A percentile compares a stretch with the other conserved stretches of the same genome.
Evolutionary conservation across 2,888 invertebrate species (phyloP).

Genomic region (Cepaea hortensis): DNA sequence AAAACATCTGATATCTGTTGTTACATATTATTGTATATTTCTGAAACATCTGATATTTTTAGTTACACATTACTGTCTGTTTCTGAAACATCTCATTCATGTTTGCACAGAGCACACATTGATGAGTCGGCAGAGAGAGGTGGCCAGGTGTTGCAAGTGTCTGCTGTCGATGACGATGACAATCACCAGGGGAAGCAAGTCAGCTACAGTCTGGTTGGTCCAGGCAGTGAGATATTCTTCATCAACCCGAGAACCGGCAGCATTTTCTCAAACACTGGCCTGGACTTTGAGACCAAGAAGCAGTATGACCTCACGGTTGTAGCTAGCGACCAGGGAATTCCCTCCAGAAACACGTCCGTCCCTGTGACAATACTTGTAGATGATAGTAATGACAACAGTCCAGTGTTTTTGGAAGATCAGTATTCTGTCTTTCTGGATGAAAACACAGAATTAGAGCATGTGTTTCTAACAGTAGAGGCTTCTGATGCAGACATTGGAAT

Average conservation of each 20-base stretch:
- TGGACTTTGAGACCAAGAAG: slow-evolving; percentile 88
- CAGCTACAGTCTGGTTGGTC: slow-evolving; percentile 85
- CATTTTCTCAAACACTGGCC: slow-evolving; percentile 84
- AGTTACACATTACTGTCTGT: not conserved
- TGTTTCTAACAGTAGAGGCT: slow-evolving; percentile 84
- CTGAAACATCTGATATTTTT: not conserved
- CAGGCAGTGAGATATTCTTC: slow-evolving; percentile 75
- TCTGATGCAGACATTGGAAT: slow-evolving; percentile 69
- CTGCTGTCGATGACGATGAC: slow-evolving; percentile 84
- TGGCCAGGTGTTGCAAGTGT: slow-evolving; percentile 85
- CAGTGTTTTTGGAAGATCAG: slow-evolving; percentile 86
- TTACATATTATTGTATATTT: not conserved
- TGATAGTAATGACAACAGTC: slow-evolving; percentile 92
- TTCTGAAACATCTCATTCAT: not conserved
- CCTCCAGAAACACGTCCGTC: slow-evolving; percentile 79
- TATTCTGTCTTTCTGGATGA: slow-evolving; percentile 88
- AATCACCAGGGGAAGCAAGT: slow-evolving; percentile 87
- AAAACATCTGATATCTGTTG: not conserved
- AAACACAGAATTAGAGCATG: slow-evolving; percentile 81
- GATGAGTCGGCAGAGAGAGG: slow-evolving; percentile 89
- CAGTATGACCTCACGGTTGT: slow-evolving; percentile 83
- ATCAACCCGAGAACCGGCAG: slow-evolving; percentile 83
- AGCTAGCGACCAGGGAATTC: slow-evolving; percentile 79
- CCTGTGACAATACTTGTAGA: slow-evolving; percentile 85
- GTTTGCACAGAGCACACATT: slow-evolving; percentile 79